These are phyloP conservation scores for Cheumatopsyche charites DNA, from an alignment of 1,140 invertebrate genomes.

Conservation along the genomic window DNA sequence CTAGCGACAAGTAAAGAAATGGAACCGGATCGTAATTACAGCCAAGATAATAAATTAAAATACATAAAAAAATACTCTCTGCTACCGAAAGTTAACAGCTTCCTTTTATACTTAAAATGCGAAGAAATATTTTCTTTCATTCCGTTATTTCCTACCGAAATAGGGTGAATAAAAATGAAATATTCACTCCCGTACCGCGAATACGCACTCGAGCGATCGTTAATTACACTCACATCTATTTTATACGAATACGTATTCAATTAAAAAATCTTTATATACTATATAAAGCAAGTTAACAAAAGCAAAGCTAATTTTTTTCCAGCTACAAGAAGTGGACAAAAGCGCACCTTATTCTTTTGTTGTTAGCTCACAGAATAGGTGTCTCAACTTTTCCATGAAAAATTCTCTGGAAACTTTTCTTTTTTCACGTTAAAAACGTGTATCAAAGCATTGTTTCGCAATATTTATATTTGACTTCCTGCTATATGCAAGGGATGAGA, in stretches of 20 bases:
- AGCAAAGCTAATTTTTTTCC: conserved; percentile 16
- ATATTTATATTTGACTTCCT: conserved; percentile 48
- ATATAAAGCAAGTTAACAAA: not conserved
- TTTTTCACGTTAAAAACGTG: conserved; percentile 44
- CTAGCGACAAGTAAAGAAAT: conserved; percentile 27
- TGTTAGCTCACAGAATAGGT: conserved; percentile 38
- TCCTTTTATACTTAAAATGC: conserved; percentile 49
- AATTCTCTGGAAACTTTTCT: conserved; percentile 41
- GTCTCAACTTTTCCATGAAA: conserved; percentile 34
- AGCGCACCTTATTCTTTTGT: conserved; percentile 47
- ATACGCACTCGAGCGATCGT: no score
- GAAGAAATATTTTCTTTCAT: conserved; percentile 49
- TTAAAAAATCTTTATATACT: no score
- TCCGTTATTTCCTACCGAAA: conserved; percentile 35
- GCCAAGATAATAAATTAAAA: conserved; percentile 48
- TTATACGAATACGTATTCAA: no score
- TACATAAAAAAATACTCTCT: conserved; percentile 45
- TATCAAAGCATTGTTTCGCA: conserved; percentile 48
- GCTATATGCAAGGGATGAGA: conserved; percentile 33
- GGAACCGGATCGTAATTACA: conserved; percentile 42
- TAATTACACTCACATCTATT: no score
- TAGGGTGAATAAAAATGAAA: conserved; percentile 31
- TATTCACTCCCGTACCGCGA: not conserved
- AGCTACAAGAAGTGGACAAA: conserved; percentile 36
- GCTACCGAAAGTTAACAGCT: conserved; percentile 49